phyloP scores from a whole-genome alignment of 1,140 invertebrate species.

The Atta colombica region DNA sequence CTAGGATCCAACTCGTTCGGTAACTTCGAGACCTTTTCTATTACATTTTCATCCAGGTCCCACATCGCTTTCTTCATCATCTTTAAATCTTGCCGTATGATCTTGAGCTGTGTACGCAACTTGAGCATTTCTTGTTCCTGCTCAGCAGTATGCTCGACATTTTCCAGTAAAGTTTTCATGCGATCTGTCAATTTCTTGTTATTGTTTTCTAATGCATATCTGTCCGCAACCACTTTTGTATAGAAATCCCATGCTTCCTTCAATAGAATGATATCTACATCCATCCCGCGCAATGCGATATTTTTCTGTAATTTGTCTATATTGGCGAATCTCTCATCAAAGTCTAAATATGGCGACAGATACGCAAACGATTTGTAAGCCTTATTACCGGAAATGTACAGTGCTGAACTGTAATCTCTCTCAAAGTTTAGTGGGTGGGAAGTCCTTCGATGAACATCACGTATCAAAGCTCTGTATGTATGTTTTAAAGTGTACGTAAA shows the following conservation, averaged over 20 bases:
- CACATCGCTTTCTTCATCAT: slow-evolving; percentile 87
- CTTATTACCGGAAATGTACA: slow-evolving; percentile 89
- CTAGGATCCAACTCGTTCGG: slow-evolving; percentile 89
- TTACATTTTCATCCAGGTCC: slow-evolving; percentile 88
- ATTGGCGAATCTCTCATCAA: slow-evolving; percentile 86
- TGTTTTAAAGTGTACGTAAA: neutral
- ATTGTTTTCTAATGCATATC: slow-evolving; percentile 83
- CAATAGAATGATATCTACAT: slow-evolving; percentile 85
- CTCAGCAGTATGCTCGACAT: slow-evolving; percentile 81
- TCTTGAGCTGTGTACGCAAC: slow-evolving; percentile 86
- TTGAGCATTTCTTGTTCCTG: slow-evolving; percentile 84
- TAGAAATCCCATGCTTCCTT: slow-evolving; percentile 87
- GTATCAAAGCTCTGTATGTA: neutral
- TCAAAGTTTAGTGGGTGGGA: neutral
- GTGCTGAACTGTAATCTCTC: slow-evolving; percentile 85
- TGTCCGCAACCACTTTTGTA: slow-evolving; percentile 83
- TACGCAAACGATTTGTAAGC: slow-evolving; percentile 88
- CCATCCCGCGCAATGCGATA: slow-evolving; percentile 83
- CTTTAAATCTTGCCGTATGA: slow-evolving; percentile 89
- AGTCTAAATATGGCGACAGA: slow-evolving; percentile 89
- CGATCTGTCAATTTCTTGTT: slow-evolving; percentile 77
- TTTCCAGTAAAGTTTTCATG: slow-evolving; percentile 75
- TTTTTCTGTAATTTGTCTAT: slow-evolving; percentile 85
- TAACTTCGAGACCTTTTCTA: slow-evolving; percentile 87
- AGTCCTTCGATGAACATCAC: neutral